Percentiles rank a stretch among this genome's conserved stretches.
phyloP scores from a whole-genome alignment of 37 sponge, comb jelly and placozoan species.

The Hormiphora californensis region DNA sequence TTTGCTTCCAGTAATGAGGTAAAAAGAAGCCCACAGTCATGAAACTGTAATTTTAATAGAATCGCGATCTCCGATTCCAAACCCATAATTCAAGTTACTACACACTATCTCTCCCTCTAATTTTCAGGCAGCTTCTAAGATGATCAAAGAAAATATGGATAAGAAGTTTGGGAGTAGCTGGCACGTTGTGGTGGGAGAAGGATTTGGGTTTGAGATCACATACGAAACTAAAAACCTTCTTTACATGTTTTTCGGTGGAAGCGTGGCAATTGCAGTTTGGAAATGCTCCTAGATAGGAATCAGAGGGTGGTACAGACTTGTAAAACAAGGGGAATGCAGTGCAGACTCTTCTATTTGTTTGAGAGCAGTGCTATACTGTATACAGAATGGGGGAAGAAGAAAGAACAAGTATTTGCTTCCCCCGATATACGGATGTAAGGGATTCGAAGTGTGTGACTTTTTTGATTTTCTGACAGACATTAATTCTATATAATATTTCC shows the following conservation, averaged over 20 bases:
- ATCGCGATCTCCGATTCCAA: neutral
- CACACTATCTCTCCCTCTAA: neutral
- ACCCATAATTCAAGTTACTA: neutral
- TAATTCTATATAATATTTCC: too few relatives aligned
- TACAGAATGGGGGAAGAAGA: too few relatives aligned
- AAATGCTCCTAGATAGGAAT: conserved; percentile 65
- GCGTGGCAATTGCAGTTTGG: conserved; percentile 91
- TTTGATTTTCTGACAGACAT: too few relatives aligned
- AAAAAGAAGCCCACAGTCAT: neutral
- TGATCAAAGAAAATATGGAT: conserved; percentile 99
- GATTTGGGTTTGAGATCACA: conserved; percentile 91
- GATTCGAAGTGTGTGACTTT: too few relatives aligned
- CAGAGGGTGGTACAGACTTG: too few relatives aligned
- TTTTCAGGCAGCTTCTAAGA: conserved; percentile 81
- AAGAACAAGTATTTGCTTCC: too few relatives aligned
- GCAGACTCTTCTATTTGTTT: too few relatives aligned
- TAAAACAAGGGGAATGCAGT: too few relatives aligned
- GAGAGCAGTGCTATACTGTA: too few relatives aligned
- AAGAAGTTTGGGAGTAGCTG: conserved; percentile 98
- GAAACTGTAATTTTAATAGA: neutral
- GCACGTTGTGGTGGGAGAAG: conserved; percentile 95
- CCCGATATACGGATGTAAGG: too few relatives aligned
- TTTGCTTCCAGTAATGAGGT: conserved; percentile 86
- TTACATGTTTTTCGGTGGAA: conserved; percentile 97
- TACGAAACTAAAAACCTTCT: conserved; percentile 85